These are phyloP conservation scores for Epinotia ramella DNA, from an alignment of 2,888 invertebrate species.

Conservation along the genomic window DNA sequence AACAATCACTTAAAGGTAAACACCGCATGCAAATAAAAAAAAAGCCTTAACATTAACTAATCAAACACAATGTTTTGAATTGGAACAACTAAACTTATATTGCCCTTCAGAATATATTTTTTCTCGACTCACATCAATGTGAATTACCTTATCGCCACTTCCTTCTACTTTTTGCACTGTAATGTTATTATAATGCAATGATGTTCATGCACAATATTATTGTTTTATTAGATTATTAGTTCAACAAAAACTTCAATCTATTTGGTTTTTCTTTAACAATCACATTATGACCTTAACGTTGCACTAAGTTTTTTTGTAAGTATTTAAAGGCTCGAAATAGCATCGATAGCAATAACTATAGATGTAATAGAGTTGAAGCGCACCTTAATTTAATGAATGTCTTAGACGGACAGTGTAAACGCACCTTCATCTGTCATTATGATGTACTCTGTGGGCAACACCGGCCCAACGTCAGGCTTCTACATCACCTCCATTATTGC, in stretches of 20 bases:
- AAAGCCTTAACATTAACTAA: neutral
- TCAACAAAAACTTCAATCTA: conserved; percentile 28
- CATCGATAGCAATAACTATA: neutral
- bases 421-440: too few species aligned
- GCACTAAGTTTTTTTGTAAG: conserved; percentile 6
- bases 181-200: conserved; percentile 41
- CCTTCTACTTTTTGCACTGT: conserved; percentile 34
- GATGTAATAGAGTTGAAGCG: too few species aligned
- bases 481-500: too few species aligned
- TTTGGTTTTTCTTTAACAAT: conserved; percentile 20
- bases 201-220: conserved; percentile 15
- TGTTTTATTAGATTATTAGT: conserved; percentile 32
- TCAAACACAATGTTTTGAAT: neutral
- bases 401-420: too few species aligned
- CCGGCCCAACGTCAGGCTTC: too few species aligned
- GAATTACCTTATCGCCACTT: conserved; percentile 34
- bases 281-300: conserved; percentile 7
- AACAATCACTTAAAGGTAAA: too few species aligned
- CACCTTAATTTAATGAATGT: too few species aligned
- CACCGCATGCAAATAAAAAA: neutral
- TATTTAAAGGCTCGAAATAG: neutral
- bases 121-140: neutral
- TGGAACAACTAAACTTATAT: neutral
- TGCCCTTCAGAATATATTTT: conserved; percentile 22
- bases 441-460: too few species aligned